Conservation (phyloP, 2,797 vertebrate genomes). For the Apogon talboti region DNA sequence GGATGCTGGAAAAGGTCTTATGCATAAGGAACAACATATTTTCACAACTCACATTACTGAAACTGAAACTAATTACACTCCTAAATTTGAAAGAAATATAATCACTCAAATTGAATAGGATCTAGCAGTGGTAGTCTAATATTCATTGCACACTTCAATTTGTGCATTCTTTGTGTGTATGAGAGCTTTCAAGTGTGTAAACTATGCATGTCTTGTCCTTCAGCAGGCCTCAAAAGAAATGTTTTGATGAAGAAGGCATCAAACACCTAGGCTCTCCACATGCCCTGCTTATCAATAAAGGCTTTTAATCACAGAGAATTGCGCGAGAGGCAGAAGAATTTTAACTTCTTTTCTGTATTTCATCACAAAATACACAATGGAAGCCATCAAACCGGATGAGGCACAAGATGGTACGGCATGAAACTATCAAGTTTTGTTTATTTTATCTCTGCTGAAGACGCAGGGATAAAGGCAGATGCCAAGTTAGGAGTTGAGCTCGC, state of each 20-base stretch:
- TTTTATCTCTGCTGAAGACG: conserved; percentile 57
- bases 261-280: conserved; percentile 42
- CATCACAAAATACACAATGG: neutral
- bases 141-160: conserved; percentile 1
- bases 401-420: conserved; percentile 24
- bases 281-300: conserved; percentile 54
- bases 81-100: conserved; percentile 15
- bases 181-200: conserved; percentile 57
- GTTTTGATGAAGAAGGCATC: conserved; percentile 57
- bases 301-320: conserved; percentile 46
- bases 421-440: conserved; percentile 55
- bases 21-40: conserved; percentile 7
- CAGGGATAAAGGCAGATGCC: conserved; percentile 56
- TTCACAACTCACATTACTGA: conserved; percentile 1
- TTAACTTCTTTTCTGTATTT: conserved; percentile 44
- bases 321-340: conserved; percentile 35
- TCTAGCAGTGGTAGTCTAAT: conserved; percentile 4
- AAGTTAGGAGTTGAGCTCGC: conserved; percentile 48
- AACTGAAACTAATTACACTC: conserved; percentile 22
- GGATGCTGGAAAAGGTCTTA: conserved; percentile 1
- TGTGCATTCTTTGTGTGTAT: conserved; percentile 9
- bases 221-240: conserved; percentile 15
- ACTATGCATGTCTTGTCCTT: conserved; percentile 46
- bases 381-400: conserved; percentile 38
- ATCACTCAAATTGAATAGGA: conserved; percentile 1